Evolutionary conservation across 2,113 vertebrate species (phyloP), one percentile per base, ranked within the genome.

Genomic region (Lota lota): DNA sequence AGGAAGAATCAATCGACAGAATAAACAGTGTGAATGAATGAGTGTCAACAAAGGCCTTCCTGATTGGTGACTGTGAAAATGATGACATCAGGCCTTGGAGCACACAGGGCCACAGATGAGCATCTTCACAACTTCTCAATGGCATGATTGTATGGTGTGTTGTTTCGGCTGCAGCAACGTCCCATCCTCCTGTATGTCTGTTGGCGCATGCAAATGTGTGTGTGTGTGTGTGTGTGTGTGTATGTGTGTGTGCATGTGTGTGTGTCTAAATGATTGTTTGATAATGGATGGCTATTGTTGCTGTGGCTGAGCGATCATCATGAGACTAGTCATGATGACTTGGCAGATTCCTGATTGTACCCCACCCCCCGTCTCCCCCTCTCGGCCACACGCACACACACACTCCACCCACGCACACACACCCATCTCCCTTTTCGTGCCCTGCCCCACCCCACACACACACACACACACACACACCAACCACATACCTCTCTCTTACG

Each of bases 311-410:
- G 84, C 64, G 76, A 88, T 85, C 83, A 84, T 88, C 86, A 86
- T 84, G 84, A 76, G 85, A 88, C 79, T 78, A 82, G 88, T 89
- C 88, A 90, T 70, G 84, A 89, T 90, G 89, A 90, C 80, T 88
- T 87, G 85, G 89, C 87, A 88, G 84, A 88, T 89, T 88, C 83
- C 74, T 69, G 36, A 76, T 78, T 74, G 82, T 75, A 40, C 74
- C 63, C 50, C 50, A n/a, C n/a, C 40, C 66, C 40, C 59, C 21
- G 20, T 61, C 56, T 47, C 24, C 11, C 53, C 20, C 8, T 60
- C 19, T 7, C 63, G n/a, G 40, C 63, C 36, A 40, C 3, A 40
- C 36, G 6, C 36, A 40, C 36, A 40, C 36, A 40, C 36, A 40
- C 8, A 10, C 36, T 3, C 36, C 28, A 33, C 28, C 3, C 28